These are phyloP conservation scores for Nomada hirtipes DNA, from an alignment of 2,888 invertebrate species.

Conservation along the genomic window DNA sequence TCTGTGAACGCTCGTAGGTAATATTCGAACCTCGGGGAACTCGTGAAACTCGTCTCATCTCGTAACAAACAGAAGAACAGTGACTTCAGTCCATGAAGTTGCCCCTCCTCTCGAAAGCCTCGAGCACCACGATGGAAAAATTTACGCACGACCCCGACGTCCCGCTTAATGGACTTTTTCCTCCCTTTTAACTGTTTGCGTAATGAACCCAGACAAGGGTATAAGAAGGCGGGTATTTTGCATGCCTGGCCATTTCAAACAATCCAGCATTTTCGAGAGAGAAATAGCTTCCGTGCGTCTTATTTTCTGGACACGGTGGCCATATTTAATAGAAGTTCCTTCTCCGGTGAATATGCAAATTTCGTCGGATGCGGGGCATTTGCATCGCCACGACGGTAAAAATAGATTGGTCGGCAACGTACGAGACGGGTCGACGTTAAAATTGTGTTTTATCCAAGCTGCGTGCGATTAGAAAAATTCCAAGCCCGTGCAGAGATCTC, in stretches of 20 bases:
- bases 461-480: conserved; percentile 9
- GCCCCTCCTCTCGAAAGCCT: neutral
- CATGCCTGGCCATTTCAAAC: conserved; percentile 2
- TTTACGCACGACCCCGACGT: neutral
- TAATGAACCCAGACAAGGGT: conserved; percentile 2
- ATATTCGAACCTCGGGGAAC: conserved; percentile 10
- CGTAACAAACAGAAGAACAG: conserved; percentile 7
- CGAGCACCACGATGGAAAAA: neutral
- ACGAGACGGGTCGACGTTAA: neutral
- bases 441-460: neutral
- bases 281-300: conserved; percentile 7
- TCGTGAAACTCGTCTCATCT: conserved; percentile 22
- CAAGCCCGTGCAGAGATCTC: neutral
- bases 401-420: neutral
- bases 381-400: neutral
- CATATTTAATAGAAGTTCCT: conserved; percentile 20
- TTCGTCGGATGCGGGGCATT: neutral
- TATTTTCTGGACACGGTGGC: neutral
- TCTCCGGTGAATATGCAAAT: conserved; percentile 26
- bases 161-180: conserved; percentile 13
- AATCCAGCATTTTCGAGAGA: conserved; percentile 2
- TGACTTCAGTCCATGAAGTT: conserved; percentile 1
- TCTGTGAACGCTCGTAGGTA: conserved; percentile 10
- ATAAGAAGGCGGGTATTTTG: conserved; percentile 13
- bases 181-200: conserved; percentile 8